Evolutionary conservation across 64 coral and sea anemone genomes (phyloP), one percentile per base, ranked within the genome.

Genomic region (Stylophora pistillata): DNA sequence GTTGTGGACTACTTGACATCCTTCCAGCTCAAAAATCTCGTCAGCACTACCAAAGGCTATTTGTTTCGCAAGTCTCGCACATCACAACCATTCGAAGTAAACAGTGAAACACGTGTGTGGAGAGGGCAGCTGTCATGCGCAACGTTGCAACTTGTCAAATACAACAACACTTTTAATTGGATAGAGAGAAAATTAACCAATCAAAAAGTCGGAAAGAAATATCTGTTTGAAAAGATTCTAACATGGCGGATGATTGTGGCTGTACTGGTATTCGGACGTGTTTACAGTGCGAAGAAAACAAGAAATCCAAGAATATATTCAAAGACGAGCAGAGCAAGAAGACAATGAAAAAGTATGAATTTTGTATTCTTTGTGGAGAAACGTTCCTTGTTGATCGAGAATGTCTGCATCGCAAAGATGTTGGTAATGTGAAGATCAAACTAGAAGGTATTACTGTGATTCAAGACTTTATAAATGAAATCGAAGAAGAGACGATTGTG

Each of bases 191-290:
- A 37, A 87, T 83, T 63, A 76, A 28, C 93, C 93, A 95, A 91
- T 95, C 55, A 75, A 15, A 72, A 29, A 27, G 15, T 11, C 15
- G 64, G 26, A 88, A 83, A 95, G 72, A 95, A 95, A 72, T 5
- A n/a, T 30, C 15, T 1, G 10, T 55, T 53, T 32, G 27, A 17
- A 11, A 29, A 55, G 31, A 55, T 78, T 88, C 55, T 80, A 98
- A 94, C 15, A 93, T 93, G 91, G 90, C 94, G 58, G 30, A 56
- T 9, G 31, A 25, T 13, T 99, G 90, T 91, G 92, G 74, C 58
- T 99, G 97, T 62, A 84, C 81, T 33, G 97, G 97, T 18, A 87
- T 90, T 56, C 78, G 97, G 57, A 93, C 91, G 77, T 99, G 97
- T 90, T 85, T 95, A 88, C 78, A 95, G 41, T 99, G 97, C 61